Base-by-base conservation (phyloP, 2,888 invertebrate genomes). In the Cerastis rubricosa region DNA sequence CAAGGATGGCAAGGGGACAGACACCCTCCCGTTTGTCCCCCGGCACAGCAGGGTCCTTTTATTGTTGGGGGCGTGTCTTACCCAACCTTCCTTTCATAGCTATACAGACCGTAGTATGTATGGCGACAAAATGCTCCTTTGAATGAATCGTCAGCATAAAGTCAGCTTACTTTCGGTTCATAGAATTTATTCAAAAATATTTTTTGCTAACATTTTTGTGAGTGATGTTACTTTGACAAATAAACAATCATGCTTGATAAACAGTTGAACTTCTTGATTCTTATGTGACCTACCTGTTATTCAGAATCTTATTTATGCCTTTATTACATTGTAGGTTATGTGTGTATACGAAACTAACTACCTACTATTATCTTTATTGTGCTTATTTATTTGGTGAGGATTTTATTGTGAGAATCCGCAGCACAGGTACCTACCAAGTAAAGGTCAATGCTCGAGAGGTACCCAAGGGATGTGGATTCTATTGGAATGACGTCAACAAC, bases 401-500 rank as follows among this genome's bases (percentile, higher is more conserved):
- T 12, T 49, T 35, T 29, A 2, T 12, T 67, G 43, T 83, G 29
- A 79, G 40, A 74, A 76, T 59, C 74, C 45, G 45, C 76, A 57
- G 80, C 84, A 85, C 87, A 88, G 78, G 81, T 85, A 85, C 81
- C 65, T 73, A 63, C 57, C 63, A 74, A 61, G 61, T 73, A 80
- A 86, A 89, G 92, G 90, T 92, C 91, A 92, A 91, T 81, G 92
- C 78, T 90, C 93, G 91, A 90, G 95, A 92, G 96, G 95, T 95
- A 94, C 95, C 94, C 93, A 92, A 94, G 95, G 96, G 96, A 96
- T 95, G 94, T 94, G 93, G 92, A 94, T 93, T 94, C 94, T 94
- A 94, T 96, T 95, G 94, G 94, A 95, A 96, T 97, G 97, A 97
- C 97, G 97, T 97, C 97, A 97, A 97, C 96, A 97, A 95, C 93